These are phyloP conservation scores for Carassius auratus DNA, from an alignment of 2,113 vertebrate species.

Conservation along the genomic window DNA sequence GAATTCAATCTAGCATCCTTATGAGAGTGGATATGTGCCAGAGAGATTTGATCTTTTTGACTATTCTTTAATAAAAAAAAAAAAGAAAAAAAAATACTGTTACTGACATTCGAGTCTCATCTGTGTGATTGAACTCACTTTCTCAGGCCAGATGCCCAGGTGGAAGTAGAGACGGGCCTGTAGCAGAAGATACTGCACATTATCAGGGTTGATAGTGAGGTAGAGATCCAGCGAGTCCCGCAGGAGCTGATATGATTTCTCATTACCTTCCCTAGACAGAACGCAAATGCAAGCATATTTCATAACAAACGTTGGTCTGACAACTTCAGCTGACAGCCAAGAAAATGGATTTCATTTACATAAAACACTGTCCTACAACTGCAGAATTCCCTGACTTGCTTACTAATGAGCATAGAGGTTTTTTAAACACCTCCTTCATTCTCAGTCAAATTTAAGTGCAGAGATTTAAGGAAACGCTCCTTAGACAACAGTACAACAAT, in stretches of 20 bases:
- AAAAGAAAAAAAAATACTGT: too few relatives aligned
- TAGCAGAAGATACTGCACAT: constrained; percentile 91
- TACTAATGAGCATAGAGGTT: background rate
- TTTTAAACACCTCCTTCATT: constrained; percentile 1
- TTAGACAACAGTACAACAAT: background rate
- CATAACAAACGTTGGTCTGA: background rate
- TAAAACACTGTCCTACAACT: background rate
- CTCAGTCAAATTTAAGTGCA: background rate
- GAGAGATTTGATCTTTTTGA: background rate
- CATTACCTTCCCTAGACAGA: constrained; percentile 86
- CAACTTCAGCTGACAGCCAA: background rate
- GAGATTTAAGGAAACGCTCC: background rate
- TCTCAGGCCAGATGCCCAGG: constrained; percentile 98
- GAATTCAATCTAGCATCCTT: background rate
- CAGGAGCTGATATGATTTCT: constrained; percentile 95
- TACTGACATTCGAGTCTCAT: background rate
- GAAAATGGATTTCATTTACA: background rate
- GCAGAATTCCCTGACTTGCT: background rate
- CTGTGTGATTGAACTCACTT: constrained; percentile 75
- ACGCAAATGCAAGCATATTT: constrained; percentile 7
- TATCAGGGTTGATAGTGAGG: constrained; percentile 96
- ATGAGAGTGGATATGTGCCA: background rate
- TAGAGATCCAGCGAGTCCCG: constrained; percentile 96
- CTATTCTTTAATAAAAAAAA: background rate
- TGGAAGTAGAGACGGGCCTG: constrained; percentile 97